Percentiles rank a stretch among this genome's conserved stretches.
These are phyloP conservation scores for Myotis lucifugus DNA, from an alignment of 2,113 vertebrate genomes.

Conservation along the genomic window DNA sequence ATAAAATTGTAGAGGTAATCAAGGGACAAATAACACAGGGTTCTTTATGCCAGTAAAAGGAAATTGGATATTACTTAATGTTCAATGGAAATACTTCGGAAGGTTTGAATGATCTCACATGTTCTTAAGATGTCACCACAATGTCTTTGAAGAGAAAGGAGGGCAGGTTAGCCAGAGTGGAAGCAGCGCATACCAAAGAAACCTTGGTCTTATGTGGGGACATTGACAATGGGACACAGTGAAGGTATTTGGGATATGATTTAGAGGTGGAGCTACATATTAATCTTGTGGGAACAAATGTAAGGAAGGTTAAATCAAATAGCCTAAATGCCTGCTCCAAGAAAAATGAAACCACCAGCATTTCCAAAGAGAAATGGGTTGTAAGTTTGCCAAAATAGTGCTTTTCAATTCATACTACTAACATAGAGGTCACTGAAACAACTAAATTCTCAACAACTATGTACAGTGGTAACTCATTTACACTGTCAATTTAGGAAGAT, in stretches of 20 bases:
- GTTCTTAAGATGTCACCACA: not conserved
- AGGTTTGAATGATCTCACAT: not conserved
- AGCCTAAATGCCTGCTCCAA: not conserved
- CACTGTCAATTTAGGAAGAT: not conserved
- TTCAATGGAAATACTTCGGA: not conserved
- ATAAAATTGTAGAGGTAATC: not conserved
- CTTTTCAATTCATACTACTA: not conserved
- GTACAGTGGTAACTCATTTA: not conserved
- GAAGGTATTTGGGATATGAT: not conserved
- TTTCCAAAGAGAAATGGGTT: not conserved
- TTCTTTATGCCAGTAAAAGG: not conserved
- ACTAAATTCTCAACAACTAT: not conserved
- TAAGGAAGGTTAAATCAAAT: not conserved
- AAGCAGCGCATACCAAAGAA: not conserved
- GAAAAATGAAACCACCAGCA: not conserved
- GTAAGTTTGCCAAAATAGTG: not conserved
- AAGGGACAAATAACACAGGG: not conserved
- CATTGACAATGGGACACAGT: not conserved
- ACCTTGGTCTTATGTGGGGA: fast-evolving
- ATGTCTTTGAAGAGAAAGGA: not conserved
- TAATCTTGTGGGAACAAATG: not conserved
- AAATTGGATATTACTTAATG: not conserved
- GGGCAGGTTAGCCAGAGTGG: not conserved
- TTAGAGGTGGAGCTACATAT: not conserved
- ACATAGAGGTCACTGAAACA: not conserved